Conservation (phyloP, 2,888 invertebrate species). For the Desoria tigrina region DNA sequence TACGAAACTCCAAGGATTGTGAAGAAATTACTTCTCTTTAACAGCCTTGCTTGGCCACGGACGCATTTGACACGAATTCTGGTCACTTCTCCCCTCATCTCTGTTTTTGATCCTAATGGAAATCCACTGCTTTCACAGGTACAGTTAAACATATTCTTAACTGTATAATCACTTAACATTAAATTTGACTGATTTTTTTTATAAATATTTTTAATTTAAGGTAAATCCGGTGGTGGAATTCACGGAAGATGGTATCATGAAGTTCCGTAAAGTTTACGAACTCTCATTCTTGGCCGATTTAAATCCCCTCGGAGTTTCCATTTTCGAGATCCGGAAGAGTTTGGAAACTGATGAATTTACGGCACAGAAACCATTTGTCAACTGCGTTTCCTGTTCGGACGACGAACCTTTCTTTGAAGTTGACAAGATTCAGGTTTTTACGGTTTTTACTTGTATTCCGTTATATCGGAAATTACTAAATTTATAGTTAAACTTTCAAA, state of each 20-base stretch:
- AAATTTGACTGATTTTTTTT: too few relatives aligned
- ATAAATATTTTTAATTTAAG: constrained; percentile 21
- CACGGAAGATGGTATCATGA: constrained; percentile 49
- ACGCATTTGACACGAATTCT: constrained; percentile 75
- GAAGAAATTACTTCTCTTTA: constrained; percentile 74
- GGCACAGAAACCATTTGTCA: constrained; percentile 54
- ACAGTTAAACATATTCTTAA: constrained; percentile 22
- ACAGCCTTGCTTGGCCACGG: constrained; percentile 75
- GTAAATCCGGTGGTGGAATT: constrained; percentile 50
- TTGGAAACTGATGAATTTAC: constrained; percentile 28
- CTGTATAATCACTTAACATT: too few relatives aligned
- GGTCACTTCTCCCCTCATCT: constrained; percentile 66
- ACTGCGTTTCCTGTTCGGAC: constrained; percentile 56
- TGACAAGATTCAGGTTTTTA: constrained; percentile 69
- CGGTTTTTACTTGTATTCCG: too few relatives aligned
- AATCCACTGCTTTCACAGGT: constrained; percentile 49
- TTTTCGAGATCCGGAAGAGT: constrained; percentile 58
- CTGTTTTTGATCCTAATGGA: constrained; percentile 68
- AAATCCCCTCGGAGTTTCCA: constrained; percentile 72
- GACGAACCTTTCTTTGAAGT: constrained; percentile 57
- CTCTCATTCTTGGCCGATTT: constrained; percentile 76
- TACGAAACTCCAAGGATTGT: constrained; percentile 55
- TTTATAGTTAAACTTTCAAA: too few relatives aligned
- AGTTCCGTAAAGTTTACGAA: constrained; percentile 60
- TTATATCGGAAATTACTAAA: too few relatives aligned